Conservation (phyloP, 2,888 invertebrate species). For the Catotricha subobsoleta region DNA sequence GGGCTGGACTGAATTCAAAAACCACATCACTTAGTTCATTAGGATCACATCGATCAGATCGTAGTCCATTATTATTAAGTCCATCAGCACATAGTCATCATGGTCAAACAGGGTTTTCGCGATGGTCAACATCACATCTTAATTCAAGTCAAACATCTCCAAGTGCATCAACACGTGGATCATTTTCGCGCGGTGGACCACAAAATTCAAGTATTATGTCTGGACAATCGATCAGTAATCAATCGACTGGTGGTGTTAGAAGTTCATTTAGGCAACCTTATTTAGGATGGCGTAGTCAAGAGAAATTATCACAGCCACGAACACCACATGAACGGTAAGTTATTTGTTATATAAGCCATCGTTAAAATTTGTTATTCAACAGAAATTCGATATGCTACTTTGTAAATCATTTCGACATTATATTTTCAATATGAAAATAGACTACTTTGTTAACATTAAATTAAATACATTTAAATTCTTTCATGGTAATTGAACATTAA, state of each 20-base stretch:
- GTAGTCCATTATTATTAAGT: conserved; percentile 28
- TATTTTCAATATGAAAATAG: too few species aligned
- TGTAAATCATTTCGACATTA: too few species aligned
- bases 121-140: conserved; percentile 55
- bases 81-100: conserved; percentile 31
- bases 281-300: conserved; percentile 77
- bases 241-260: conserved; percentile 25
- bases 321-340: conserved; percentile 65
- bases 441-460: too few species aligned
- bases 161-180: conserved; percentile 53
- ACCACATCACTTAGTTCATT: conserved; percentile 71
- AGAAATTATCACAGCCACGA: conserved; percentile 57
- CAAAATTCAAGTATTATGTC: conserved; percentile 33
- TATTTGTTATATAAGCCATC: neutral
- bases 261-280: conserved; percentile 69
- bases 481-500: too few species aligned
- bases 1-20: conserved; percentile 58
- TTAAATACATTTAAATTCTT: too few species aligned
- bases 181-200: conserved; percentile 41
- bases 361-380: too few species aligned
- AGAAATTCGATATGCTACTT: neutral
- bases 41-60: conserved; percentile 33
- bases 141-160: conserved; percentile 58
- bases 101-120: conserved; percentile 25
- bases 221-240: conserved; percentile 34